Evolutionary conservation across 2,113 vertebrate genomes (phyloP).

Genomic region (Oriolus oriolus): DNA sequence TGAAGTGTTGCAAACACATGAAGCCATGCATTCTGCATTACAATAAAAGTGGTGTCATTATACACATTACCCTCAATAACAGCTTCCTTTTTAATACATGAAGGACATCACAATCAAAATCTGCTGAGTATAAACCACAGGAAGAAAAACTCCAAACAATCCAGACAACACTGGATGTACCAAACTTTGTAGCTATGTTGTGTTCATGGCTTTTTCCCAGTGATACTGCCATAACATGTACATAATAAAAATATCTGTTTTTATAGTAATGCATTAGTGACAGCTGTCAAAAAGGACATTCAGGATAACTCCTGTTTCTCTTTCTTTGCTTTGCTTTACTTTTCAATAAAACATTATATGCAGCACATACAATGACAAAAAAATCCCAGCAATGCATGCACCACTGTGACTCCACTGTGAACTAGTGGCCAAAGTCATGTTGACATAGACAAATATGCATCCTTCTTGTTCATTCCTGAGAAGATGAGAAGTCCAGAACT

Average conservation of each 20-base stretch:
- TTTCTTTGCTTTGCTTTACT: neutral
- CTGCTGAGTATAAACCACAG: slow-evolving; percentile 14
- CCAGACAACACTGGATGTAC: neutral
- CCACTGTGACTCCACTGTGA: neutral
- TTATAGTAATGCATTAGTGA: neutral
- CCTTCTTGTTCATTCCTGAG: neutral
- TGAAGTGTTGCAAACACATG: slow-evolving; percentile 70
- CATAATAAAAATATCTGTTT: neutral
- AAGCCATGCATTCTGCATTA: slow-evolving; percentile 69
- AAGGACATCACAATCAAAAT: slow-evolving; percentile 57
- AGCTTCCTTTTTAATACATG: slow-evolving; percentile 36
- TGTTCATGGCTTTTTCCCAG: neutral
- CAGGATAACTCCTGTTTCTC: neutral
- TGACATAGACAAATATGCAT: neutral
- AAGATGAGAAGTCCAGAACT: neutral
- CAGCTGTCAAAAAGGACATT: neutral
- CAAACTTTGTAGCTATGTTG: neutral
- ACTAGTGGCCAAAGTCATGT: neutral
- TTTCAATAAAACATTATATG: neutral
- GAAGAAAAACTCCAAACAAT: neutral
- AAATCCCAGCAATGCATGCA: neutral
- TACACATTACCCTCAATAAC: slow-evolving; percentile 23
- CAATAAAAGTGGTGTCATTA: slow-evolving; percentile 64
- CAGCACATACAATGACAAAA: neutral
- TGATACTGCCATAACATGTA: neutral